Evolutionary conservation across 2,797 vertebrate genomes (phyloP), one percentile per base, ranked within the genome.

Genomic region (Urocyon cinereoargenteus): DNA sequence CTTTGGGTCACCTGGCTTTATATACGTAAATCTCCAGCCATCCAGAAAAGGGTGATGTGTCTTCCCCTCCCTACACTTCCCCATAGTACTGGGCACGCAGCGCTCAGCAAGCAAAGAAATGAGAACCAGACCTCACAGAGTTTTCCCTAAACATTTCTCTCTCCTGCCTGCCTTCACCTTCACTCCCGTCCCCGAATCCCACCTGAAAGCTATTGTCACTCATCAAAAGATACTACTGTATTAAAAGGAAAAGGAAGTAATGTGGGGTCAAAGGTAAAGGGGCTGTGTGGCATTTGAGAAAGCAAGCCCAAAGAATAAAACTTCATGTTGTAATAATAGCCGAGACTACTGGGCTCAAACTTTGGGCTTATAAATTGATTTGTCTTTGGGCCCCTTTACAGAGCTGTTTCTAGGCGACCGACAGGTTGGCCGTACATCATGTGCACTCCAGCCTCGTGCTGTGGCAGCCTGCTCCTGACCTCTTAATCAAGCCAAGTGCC

Each of bases 401-500:
- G 97, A 98, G 89, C 91, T 94, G 98, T 98, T 98, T 94, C 98
- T 98, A 98, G 97, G 96, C 96, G 97, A 97, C 97, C 34, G 78
- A 93, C 73, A 70, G 98, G 98, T 98, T 97, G 97, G 97, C 97
- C 55, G 79, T 98, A 98, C 95, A 98, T 99, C 98, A 98, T 97
- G 96, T 59, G 77, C 34, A 78, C 95, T 94, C 91, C 21, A 96
- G 96, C 95, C 97, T 98, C 86, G 55, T 91, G 96, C 93, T 97
- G 96, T 94, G 90, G 95, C 97, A 98, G 98, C 98, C 98, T 98
- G 98, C 98, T 97, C 98, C 98, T 99, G 98, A 99, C 98, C 99
- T 99, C 98, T 98, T 98, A 98, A 99, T 99, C 99, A 99, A 98
- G 97, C 97, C 79, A 61, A 97, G 96, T 98, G 97, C 98, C 97